phyloP scores from a whole-genome alignment of 2,888 invertebrate species.

The Harpalus rufipes region DNA sequence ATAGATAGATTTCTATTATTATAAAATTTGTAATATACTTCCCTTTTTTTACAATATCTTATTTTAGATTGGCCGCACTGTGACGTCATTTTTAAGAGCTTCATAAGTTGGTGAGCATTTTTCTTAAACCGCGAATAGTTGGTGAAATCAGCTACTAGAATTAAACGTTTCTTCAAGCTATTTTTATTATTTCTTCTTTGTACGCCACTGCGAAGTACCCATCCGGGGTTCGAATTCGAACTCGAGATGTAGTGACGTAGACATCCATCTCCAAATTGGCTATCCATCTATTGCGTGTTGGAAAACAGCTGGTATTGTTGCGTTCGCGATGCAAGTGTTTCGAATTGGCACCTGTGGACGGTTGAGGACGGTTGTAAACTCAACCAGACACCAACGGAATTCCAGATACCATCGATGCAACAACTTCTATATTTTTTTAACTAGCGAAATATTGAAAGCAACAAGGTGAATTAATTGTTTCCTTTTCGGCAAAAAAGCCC shows the following conservation, averaged over 20 bases:
- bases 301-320: slow-evolving; percentile 53
- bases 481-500: slow-evolving; percentile 10
- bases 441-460: slow-evolving; percentile 37
- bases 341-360: slow-evolving; percentile 52
- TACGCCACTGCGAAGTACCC: not conserved
- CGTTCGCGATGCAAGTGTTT: slow-evolving; percentile 41
- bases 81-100: no score
- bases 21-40: no score
- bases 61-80: no score
- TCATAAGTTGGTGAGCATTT: no score
- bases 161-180: no score
- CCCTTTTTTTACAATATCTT: no score
- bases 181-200: no score
- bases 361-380: slow-evolving; percentile 50
- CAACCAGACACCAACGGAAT: slow-evolving; percentile 47
- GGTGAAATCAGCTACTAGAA: no score
- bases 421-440: slow-evolving; percentile 45
- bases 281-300: slow-evolving; percentile 8
- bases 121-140: no score
- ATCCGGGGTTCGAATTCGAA: slow-evolving; percentile 12
- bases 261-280: slow-evolving; percentile 25
- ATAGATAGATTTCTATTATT: no score
- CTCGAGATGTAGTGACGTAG: slow-evolving; percentile 38
- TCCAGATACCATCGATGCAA: slow-evolving; percentile 36
- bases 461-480: slow-evolving; percentile 35